Evolutionary conservation across 2,113 vertebrate species (phyloP).

Genomic region (Microtus richardsoni): DNA sequence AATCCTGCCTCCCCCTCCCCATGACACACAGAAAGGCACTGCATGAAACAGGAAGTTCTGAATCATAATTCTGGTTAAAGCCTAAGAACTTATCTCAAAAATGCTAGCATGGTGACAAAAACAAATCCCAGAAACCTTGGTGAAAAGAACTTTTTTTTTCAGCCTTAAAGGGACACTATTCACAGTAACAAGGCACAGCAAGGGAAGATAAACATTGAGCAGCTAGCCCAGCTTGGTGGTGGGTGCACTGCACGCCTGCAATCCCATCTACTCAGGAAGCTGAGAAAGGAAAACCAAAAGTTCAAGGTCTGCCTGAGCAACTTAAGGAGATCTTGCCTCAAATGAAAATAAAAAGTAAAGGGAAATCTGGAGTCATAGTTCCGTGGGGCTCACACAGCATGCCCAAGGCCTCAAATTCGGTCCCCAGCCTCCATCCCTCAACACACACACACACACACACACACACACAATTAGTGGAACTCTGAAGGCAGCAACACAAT

Average conservation of each 20-base stretch:
- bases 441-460: no score
- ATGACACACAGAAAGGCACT: constrained; percentile 37
- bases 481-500: not conserved
- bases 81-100: constrained; percentile 67
- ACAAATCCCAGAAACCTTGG: constrained; percentile 19
- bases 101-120: constrained; percentile 59
- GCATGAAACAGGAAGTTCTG: constrained; percentile 73
- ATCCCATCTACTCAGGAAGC: not conserved
- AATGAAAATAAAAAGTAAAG: not conserved
- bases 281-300: not conserved
- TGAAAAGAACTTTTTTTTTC: constrained; percentile 38
- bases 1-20: not conserved
- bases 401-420: not conserved
- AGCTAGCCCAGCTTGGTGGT: not conserved
- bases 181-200: not conserved
- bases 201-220: constrained; percentile 39
- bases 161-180: not conserved
- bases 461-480: not conserved
- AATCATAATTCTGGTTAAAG: constrained; percentile 77
- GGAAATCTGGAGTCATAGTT: not conserved
- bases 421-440: not conserved
- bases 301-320: not conserved
- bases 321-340: not conserved
- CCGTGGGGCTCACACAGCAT: not conserved
- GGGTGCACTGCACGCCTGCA: not conserved